Evolutionary conservation across 2,888 invertebrate species (phyloP), one percentile per base, ranked within the genome.

Genomic region (Drosophila kambysellisi): DNA sequence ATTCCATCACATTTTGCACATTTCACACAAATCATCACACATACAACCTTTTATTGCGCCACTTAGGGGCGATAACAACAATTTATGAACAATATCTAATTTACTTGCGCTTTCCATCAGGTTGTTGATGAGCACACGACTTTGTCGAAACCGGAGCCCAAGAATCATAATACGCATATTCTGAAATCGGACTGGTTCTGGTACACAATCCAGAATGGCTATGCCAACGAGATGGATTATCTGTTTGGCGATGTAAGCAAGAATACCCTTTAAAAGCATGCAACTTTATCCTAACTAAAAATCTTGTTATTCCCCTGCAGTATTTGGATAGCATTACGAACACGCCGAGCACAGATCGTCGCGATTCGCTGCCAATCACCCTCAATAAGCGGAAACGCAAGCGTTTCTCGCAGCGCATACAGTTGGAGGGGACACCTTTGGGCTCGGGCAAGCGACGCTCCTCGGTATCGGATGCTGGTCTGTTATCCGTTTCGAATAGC

Each of bases 141-240:
- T 41, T 94, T 95, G 88, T 94, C 95, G 58, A 95, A 96, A 78
- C 96, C 96, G 52, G 97, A 96, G 90, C 95, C 96, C 65, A 95
- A 96, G 73, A 94, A 93, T 60, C 94, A 95, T 74, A 95, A 95
- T 84, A 96, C 96, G 35, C 96, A 96, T 92, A 94, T 98, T 76
- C 96, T 98, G 63, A 97, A 97, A 93, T 97, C 97, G 8, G 98
- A 99, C 94, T 99, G 99, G 99, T 99, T 99, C 94, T 99, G 99
- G 99, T 97, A 97, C 46, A 98, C 98, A 56, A 97, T 99, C 74
- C 99, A 99, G 94, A 98, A 99, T 94, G 98, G 98, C 90, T 97
- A 97, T 80, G 97, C 98, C 74, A 97, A 97, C 91, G 99, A 99
- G 93, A 96, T 96, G 91, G 96, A 98, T 83, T 98, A 98, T 94